Conservation (phyloP, 2,113 vertebrate species). For the Caranx ignobilis region DNA sequence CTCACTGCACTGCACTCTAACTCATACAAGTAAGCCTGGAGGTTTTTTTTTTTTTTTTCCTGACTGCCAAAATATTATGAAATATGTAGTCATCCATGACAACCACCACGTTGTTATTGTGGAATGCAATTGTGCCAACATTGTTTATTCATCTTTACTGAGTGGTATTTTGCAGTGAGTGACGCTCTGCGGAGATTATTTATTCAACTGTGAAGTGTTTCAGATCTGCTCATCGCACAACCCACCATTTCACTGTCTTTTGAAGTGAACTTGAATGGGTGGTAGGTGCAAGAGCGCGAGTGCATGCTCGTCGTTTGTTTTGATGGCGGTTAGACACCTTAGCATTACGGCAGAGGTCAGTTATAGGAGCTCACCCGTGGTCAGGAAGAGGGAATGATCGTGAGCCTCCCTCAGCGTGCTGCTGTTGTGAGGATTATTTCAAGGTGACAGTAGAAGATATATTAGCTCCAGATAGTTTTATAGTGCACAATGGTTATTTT, state of each 20-base stretch:
- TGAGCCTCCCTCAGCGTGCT: neutral
- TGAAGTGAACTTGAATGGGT: slow-evolving; percentile 25
- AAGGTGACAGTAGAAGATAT: neutral
- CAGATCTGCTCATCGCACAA: slow-evolving; percentile 25
- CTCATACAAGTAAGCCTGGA: slow-evolving; percentile 1
- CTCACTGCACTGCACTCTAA: slow-evolving; percentile 14
- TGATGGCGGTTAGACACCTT: neutral
- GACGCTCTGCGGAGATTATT: slow-evolving; percentile 57
- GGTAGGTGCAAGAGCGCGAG: slow-evolving; percentile 10
- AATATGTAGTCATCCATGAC: slow-evolving; percentile 52
- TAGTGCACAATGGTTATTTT: neutral
- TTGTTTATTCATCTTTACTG: slow-evolving; percentile 64
- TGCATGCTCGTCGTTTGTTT: neutral
- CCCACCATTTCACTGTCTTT: slow-evolving; percentile 23
- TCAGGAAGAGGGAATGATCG: neutral
- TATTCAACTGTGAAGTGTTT: slow-evolving; percentile 52
- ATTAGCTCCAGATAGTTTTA: neutral
- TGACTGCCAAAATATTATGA: slow-evolving; percentile 55
- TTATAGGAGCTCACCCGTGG: neutral
- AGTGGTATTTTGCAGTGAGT: slow-evolving; percentile 53
- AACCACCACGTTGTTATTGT: slow-evolving; percentile 42
- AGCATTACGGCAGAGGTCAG: neutral
- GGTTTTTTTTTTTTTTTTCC: slow-evolving; percentile 3
- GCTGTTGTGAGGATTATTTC: neutral
- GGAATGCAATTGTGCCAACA: slow-evolving; percentile 28